Conservation (phyloP, 2,888 invertebrate genomes). For the Lymantria monacha region DNA sequence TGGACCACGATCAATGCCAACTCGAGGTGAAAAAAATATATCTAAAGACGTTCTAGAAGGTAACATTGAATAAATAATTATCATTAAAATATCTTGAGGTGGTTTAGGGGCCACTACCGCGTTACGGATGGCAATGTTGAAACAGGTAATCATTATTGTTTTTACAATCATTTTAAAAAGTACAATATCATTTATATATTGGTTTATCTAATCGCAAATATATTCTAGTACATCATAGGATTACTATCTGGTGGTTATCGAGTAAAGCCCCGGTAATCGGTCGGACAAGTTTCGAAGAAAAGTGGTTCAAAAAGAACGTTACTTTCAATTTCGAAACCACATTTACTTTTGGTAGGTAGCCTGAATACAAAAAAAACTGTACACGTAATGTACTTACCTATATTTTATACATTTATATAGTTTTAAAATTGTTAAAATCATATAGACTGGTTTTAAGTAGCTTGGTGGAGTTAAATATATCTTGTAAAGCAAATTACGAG, state of each 20-base stretch:
- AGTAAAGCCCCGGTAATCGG: slow-evolving; percentile 28
- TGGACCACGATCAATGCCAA: slow-evolving; percentile 72
- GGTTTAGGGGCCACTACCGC: slow-evolving; percentile 4
- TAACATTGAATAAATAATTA: slow-evolving; percentile 35
- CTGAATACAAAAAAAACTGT: slow-evolving; percentile 1
- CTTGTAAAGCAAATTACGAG: background rate
- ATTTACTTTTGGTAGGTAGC: slow-evolving; percentile 27
- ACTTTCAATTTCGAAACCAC: slow-evolving; percentile 51
- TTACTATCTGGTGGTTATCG: slow-evolving; percentile 14
- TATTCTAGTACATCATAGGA: slow-evolving; percentile 7
- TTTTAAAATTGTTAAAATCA: background rate
- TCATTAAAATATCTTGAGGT: slow-evolving; percentile 24
- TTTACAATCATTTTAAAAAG: slow-evolving; percentile 6
- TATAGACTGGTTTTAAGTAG: background rate
- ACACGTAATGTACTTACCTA: background rate
- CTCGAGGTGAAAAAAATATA: slow-evolving; percentile 70
- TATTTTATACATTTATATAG: background rate
- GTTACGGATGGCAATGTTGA: slow-evolving; percentile 9
- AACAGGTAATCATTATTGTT: slow-evolving; percentile 2
- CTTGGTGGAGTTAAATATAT: background rate
- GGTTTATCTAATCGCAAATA: slow-evolving; percentile 11
- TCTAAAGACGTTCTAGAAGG: slow-evolving; percentile 62
- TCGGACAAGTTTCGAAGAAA: slow-evolving; percentile 49
- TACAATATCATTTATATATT: slow-evolving; percentile 5
- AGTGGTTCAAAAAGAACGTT: slow-evolving; percentile 43